These are phyloP conservation scores for Macaria notata DNA, from an alignment of 2,888 invertebrate species.

Conservation along the genomic window DNA sequence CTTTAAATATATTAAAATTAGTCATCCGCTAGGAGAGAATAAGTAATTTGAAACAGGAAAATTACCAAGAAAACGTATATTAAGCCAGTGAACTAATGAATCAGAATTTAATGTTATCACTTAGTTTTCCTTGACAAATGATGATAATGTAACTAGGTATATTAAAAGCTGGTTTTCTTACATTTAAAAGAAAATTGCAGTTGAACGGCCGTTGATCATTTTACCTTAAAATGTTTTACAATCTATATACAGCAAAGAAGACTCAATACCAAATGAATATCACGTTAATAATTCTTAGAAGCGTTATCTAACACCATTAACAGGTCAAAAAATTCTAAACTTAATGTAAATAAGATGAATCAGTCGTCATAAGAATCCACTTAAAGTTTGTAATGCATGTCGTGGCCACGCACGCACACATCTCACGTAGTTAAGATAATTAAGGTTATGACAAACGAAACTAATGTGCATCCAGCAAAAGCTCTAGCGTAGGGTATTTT, in stretches of 20 bases:
- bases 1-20: constrained; percentile 5
- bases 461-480: constrained; percentile 68
- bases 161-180: too few relatives aligned
- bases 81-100: constrained; percentile 9
- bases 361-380: constrained; percentile 50
- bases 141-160: too few relatives aligned
- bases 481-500: constrained; percentile 65
- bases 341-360: constrained; percentile 46
- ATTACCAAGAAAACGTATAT: constrained; percentile 4
- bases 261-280: constrained; percentile 29
- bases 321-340: constrained; percentile 17
- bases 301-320: constrained; percentile 26
- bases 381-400: constrained; percentile 17
- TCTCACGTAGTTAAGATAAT: constrained; percentile 60
- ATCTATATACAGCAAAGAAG: too few relatives aligned
- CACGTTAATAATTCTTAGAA: constrained; percentile 37
- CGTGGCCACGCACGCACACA: constrained; percentile 38
- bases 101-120: too few relatives aligned
- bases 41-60: constrained; percentile 19
- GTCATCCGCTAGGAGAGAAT: constrained; percentile 2
- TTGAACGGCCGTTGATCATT: too few relatives aligned
- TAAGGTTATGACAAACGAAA: constrained; percentile 76
- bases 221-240: too few relatives aligned
- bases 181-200: too few relatives aligned
- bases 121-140: too few relatives aligned